Conservation (phyloP, 2,113 vertebrate species). For the Siphamia tubifer region DNA sequence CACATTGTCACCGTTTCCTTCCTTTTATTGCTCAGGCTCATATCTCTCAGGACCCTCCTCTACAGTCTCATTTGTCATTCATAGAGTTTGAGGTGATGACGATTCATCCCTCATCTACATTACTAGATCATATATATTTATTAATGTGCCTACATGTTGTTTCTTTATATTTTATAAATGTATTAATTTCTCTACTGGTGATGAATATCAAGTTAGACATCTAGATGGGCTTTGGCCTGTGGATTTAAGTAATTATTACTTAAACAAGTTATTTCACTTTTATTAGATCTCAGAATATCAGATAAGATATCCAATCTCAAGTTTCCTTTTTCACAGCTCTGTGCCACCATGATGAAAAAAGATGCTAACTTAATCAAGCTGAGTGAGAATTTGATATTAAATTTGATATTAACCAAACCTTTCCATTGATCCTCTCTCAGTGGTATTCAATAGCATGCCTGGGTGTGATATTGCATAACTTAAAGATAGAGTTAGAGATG, state of each 20-base stretch:
- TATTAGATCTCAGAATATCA: conserved; percentile 55
- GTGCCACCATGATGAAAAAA: conserved; percentile 42
- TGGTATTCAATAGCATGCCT: conserved; percentile 57
- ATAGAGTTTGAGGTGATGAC: conserved; percentile 65
- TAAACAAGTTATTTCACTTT: conserved; percentile 44
- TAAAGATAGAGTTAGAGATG: conserved; percentile 26
- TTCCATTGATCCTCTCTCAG: conserved; percentile 62
- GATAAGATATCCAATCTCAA: conserved; percentile 45
- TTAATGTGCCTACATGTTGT: background rate
- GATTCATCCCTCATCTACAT: background rate
- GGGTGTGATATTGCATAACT: conserved; percentile 61
- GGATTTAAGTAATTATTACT: conserved; percentile 33
- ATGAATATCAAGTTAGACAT: conserved; percentile 22
- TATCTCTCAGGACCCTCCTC: conserved; percentile 45
- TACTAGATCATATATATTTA: background rate
- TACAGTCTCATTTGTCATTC: conserved; percentile 30
- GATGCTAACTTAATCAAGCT: conserved; percentile 65
- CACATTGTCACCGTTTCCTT: background rate
- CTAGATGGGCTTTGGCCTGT: background rate
- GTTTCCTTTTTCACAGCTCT: conserved; percentile 37
- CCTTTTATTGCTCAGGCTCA: conserved; percentile 30
- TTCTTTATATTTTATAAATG: conserved; percentile 19
- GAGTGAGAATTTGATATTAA: conserved; percentile 62
- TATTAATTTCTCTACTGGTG: background rate
- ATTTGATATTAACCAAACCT: conserved; percentile 62